Evolutionary conservation across 2,888 invertebrate genomes (phyloP), one percentile per base, ranked within the genome.

Genomic region (Noctua janthe): DNA sequence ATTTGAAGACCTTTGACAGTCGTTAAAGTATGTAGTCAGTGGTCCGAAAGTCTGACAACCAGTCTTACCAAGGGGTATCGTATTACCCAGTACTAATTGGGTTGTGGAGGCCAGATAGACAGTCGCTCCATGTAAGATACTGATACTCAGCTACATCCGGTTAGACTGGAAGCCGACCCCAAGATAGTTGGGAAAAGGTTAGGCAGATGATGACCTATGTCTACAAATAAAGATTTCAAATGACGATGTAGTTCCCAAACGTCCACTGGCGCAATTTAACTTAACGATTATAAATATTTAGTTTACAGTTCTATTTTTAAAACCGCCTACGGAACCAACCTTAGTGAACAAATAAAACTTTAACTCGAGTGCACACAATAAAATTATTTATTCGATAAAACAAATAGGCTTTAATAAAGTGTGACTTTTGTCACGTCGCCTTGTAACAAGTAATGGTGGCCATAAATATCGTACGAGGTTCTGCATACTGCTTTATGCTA

Each of bases 311-410:
- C 54, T 70, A n/a, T 82, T 73, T 79, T 83, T 66, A 54, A 80
- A 35, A 59, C 23, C 56, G 13, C 23, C 43, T 29, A 51, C 70
- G 13, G 66, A 80, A 77, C 76, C 84, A 59, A 66, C 71, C 64
- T 76, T 64, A 56, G 54, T 59, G 11, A 71, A 81, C 71, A 84
- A 84, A 75, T 59, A 82, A 77, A 78, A 71, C 76, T 78, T 89
- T 81, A 88, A 89, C 71, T 73, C 82, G 76, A 86, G 86, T 82
- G 83, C 83, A 87, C 88, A 89, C 93, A 93, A 93, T 94, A 94
- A 94, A 94, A 94, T 94, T 94, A 95, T 95, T 94, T 94, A 94
- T 94, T 93, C 93, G 93, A 95, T 95, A 94, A 95, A 96, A 96
- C 96, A 95, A 96, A 96, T 95, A 95, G 91, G 90, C 89, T 93